Evolutionary conservation across 2,797 vertebrate species (phyloP), one percentile per base, ranked within the genome.

Genomic region (Clarias fuscus): DNA sequence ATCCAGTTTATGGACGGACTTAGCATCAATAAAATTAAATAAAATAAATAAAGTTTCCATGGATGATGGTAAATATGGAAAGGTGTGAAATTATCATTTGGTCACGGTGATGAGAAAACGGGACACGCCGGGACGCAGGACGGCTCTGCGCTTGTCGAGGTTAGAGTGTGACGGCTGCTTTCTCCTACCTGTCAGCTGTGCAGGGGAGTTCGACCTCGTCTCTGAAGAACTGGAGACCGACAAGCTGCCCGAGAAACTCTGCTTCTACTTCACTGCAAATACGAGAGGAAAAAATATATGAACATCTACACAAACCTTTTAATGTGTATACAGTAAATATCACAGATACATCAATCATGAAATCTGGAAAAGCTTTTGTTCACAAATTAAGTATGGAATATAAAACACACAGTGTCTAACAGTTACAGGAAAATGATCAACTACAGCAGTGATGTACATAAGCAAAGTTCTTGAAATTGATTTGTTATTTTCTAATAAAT

Each of bases 1-100:
- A 94, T 95, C 94, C 95, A 92, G 94, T 95, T 95, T 95, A 94
- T 94, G 94, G 93, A 94, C 87, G 85, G 88, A 94, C 92, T 93
- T 89, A 91, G 91, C 93, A 95, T 95, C 93, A 95, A 94, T 94
- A 94, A 61, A 30, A 76, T 61, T 6, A 59, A 59, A 59, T 59
- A 59, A 15, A 59, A 18, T 59, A 93, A 91, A 92, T 89, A 92
- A 53, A 92, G 91, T 88, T 90, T 92, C 94, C 91, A 82, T 89
- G 92, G 92, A 92, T 92, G 93, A 93, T 92, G 91, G 91, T 95
- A 94, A 95, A 96, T 94, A 94, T 93, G 90, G 90, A 92, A 93
- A 89, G 91, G 92, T 92, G 91, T 92, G 92, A 91, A 93, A 93
- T 93, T 91, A 94, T 94, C 89, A 92, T 93, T 92, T 92, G 91